Percentiles rank a stretch among this genome's conserved stretches.
These are phyloP conservation scores for Epirrhoe alternata DNA, from an alignment of 2,888 invertebrate genomes.

Conservation along the genomic window DNA sequence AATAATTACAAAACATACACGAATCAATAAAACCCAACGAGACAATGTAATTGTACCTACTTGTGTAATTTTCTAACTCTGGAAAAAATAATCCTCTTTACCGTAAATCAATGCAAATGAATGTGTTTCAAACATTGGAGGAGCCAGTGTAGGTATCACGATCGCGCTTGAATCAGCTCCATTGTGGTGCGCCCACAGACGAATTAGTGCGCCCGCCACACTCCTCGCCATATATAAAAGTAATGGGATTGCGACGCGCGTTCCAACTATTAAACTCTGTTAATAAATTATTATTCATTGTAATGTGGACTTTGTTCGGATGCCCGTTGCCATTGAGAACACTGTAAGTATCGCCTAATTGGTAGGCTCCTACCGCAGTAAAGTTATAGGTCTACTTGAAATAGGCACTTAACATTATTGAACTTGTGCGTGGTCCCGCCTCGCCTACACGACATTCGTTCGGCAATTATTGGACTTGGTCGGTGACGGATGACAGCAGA, in stretches of 20 bases:
- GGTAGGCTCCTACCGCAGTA: not conserved
- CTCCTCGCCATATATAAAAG: constrained; percentile 2
- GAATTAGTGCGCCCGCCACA: too few relatives aligned
- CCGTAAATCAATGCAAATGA: too few relatives aligned
- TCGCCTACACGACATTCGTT: not conserved
- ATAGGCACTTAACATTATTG: not conserved
- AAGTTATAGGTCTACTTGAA: not conserved
- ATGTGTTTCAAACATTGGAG: too few relatives aligned
- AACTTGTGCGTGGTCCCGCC: not conserved
- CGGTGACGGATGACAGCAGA: too few relatives aligned
- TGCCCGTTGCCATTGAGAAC: not conserved
- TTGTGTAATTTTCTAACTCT: too few relatives aligned
- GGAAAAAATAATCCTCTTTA: too few relatives aligned
- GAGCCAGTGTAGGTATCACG: too few relatives aligned
- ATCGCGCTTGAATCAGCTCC: not conserved
- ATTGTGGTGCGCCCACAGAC: constrained; percentile 1
- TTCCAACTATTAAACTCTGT: constrained; percentile 1
- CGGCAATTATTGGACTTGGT: too few relatives aligned
- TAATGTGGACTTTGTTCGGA: not conserved
- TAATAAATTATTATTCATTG: constrained; percentile 1
- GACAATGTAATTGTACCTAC: too few relatives aligned
- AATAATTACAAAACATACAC: too few relatives aligned
- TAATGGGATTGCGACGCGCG: constrained; percentile 7
- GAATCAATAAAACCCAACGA: too few relatives aligned
- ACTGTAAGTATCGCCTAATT: not conserved